Base-by-base conservation (phyloP, 2,888 invertebrate species). In the Stenodera caucasica region DNA sequence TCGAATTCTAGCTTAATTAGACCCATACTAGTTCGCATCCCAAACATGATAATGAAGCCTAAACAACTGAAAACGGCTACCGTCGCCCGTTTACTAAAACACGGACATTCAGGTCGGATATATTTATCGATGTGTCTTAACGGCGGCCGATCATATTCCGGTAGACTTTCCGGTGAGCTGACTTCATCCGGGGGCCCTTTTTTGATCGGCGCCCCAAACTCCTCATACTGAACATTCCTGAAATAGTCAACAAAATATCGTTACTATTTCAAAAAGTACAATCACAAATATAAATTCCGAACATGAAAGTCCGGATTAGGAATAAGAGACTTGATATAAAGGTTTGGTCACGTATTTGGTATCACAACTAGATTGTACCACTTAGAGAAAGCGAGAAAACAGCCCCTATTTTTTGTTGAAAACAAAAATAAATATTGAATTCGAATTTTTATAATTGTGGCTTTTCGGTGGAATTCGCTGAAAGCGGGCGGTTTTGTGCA, bases 1-100 rank as follows among this genome's bases (percentile, higher is more conserved):
- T 57, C 57, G 23, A 60, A 63, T 50, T 88, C 88, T 79, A 90
- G 85, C 80, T 97, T 96, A 51, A 98, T 98, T 82, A 98, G 96
- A 57, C 98, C 96, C 92, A 99, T 94, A 82, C 98, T 99, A 81
- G 97, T 98, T 60, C 99, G 88, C 90, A 99, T 99, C 15, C 99
- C 99, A 77, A 96, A 96, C 81, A 94, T 94, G 77, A 96, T 95
- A 80, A 96, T 88, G 81, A 96, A 96, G 58, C 96, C 94, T 75
- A 93, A 78, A 78, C 94, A 94, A 15, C 94, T 92, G 76, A 95
- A 85, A 64, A 92, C 81, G 57, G 94, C 93, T 65, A 94, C 90
- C 12, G 95, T 95, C 81, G 90, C 94, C 68, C 96, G 88, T 76
- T 94, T 93, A 68, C 86, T 87, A 72, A 96, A 82, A 77, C 94